Percentiles rank a stretch among this genome's conserved stretches.
These are phyloP conservation scores for Thunnus thynnus DNA, from an alignment of 2,113 vertebrate genomes.

Conservation along the genomic window DNA sequence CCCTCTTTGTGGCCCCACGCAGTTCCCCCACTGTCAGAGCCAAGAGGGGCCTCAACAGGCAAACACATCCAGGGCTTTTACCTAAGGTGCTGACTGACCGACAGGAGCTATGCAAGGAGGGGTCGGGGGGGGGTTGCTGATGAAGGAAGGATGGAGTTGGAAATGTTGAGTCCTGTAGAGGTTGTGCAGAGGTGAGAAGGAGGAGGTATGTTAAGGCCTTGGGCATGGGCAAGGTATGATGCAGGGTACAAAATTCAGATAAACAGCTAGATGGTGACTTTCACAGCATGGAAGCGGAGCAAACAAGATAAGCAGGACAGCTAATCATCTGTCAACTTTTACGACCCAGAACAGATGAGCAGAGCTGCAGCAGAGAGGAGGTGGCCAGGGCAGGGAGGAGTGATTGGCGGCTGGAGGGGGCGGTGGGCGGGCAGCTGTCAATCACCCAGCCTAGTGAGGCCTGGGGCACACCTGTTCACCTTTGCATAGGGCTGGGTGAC, in stretches of 20 bases:
- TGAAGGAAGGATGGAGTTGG: constrained; percentile 25
- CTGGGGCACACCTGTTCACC: constrained; percentile 75
- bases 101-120: constrained; percentile 21
- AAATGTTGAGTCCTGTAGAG: constrained; percentile 35
- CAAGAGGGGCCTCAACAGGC: constrained; percentile 37
- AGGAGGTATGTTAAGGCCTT: constrained; percentile 29
- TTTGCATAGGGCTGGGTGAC: constrained; percentile 38
- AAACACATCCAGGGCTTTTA: constrained; percentile 58
- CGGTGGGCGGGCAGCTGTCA: constrained; percentile 67
- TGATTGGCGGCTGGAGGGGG: constrained; percentile 67
- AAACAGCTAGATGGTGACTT: constrained; percentile 21
- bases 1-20: constrained; percentile 66
- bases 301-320: constrained; percentile 58
- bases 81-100: constrained; percentile 48
- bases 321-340: constrained; percentile 67
- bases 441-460: constrained; percentile 61
- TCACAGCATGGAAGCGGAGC: constrained; percentile 6
- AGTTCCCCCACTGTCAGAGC: constrained; percentile 51
- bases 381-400: constrained; percentile 18
- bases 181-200: constrained; percentile 40
- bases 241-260: constrained; percentile 10
- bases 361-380: constrained; percentile 53
- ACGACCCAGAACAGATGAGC: constrained; percentile 73
- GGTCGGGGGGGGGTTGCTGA: background rate
- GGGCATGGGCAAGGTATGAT: constrained; percentile 2